Conservation (phyloP, 2,113 vertebrate genomes). For the Reinhardtius hippoglossoides region DNA sequence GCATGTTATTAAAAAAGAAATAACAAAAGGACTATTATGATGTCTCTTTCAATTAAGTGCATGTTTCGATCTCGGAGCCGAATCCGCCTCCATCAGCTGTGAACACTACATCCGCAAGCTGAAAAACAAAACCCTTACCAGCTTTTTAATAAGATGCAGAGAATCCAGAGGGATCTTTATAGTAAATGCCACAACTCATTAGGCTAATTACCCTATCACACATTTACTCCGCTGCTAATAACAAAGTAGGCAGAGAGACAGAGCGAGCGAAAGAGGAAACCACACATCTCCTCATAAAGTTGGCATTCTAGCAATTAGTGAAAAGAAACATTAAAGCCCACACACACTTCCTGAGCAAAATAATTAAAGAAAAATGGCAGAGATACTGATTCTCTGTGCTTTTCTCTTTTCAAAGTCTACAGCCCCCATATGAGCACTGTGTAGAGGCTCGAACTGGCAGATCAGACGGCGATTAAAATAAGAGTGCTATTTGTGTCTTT, state of each 20-base stretch:
- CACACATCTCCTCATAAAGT: constrained; percentile 74
- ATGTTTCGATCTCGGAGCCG: constrained; percentile 49
- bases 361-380: constrained; percentile 69
- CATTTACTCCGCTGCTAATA: constrained; percentile 81
- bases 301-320: constrained; percentile 79
- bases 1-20: constrained; percentile 20
- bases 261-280: constrained; percentile 64
- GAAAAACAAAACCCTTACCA: constrained; percentile 64
- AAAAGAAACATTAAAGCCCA: constrained; percentile 74
- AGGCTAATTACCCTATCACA: constrained; percentile 83
- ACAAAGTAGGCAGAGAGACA: constrained; percentile 72
- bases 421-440: constrained; percentile 41
- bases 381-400: constrained; percentile 51
- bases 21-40: constrained; percentile 28
- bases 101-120: constrained; percentile 36
- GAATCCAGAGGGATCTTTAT: constrained; percentile 77
- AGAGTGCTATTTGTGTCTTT: constrained; percentile 56
- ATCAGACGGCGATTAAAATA: constrained; percentile 50
- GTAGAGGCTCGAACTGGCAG: constrained; percentile 25
- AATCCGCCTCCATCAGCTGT: constrained; percentile 37
- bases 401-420: constrained; percentile 57
- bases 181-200: constrained; percentile 80
- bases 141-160: constrained; percentile 74
- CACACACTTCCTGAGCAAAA: constrained; percentile 64
- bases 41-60: constrained; percentile 62